Percentiles rank a stretch among this genome's conserved stretches.
These are phyloP conservation scores for Phyllostomus discolor DNA, from an alignment of 2,113 vertebrate species.

Conservation along the genomic window DNA sequence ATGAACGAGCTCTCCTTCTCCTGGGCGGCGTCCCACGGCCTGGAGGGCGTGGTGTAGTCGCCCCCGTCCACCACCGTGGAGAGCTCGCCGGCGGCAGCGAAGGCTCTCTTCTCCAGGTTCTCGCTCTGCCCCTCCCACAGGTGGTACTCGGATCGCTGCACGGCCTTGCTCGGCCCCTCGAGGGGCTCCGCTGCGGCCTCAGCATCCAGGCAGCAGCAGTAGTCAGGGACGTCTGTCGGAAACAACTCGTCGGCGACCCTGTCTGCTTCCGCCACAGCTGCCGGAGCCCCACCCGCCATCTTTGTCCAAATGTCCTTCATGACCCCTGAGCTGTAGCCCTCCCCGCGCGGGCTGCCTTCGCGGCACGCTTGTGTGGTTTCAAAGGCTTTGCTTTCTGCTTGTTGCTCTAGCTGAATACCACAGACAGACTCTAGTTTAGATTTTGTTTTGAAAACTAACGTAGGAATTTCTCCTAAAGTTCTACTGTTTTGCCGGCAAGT, in stretches of 20 bases:
- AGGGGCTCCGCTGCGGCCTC: constrained; percentile 83
- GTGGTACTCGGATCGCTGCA: constrained; percentile 96
- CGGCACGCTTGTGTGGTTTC: constrained; percentile 85
- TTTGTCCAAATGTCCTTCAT: constrained; percentile 98
- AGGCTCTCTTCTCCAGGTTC: constrained; percentile 84
- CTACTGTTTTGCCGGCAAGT: constrained; percentile 85
- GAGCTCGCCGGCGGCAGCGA: constrained; percentile 86
- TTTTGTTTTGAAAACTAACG: constrained; percentile 90
- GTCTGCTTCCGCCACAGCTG: constrained; percentile 81
- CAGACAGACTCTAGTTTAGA: constrained; percentile 99
- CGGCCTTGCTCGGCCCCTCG: constrained; percentile 89
- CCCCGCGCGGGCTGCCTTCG: constrained; percentile 86
- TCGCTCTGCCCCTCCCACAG: constrained; percentile 95
- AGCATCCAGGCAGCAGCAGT: constrained; percentile 89
- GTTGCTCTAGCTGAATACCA: constrained; percentile 94
- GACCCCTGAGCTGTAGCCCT: constrained; percentile 96
- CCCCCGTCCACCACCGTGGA: constrained; percentile 90
- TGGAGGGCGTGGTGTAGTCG: constrained; percentile 96
- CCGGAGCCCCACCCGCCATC: constrained; percentile 85
- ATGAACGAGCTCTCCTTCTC: constrained; percentile 94
- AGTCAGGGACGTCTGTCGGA: constrained; percentile 85
- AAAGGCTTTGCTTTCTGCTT: constrained; percentile 89
- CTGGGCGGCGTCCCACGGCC: constrained; percentile 92
- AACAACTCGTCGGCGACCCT: constrained; percentile 87
- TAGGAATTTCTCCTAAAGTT: constrained; percentile 84